These are phyloP conservation scores for Epizoanthus illoricatus DNA, from an alignment of 92 coral and sea anemone genomes.

Conservation along the genomic window DNA sequence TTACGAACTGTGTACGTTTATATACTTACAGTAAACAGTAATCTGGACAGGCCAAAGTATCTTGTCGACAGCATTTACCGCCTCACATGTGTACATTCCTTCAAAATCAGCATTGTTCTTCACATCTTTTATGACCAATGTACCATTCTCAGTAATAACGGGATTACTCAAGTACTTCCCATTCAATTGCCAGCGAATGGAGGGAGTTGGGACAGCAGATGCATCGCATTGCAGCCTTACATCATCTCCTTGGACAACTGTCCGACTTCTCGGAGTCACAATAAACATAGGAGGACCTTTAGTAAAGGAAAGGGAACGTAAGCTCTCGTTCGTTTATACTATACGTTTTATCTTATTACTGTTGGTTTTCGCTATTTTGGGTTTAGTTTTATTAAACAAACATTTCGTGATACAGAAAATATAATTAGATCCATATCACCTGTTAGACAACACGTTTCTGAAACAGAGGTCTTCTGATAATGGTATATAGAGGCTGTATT, in stretches of 20 bases:
- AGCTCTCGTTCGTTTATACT: too few relatives aligned
- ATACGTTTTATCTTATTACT: too few relatives aligned
- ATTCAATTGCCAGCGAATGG: constrained; percentile 15
- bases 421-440: too few relatives aligned
- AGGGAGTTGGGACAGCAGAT: constrained; percentile 17
- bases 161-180: background rate
- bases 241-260: constrained; percentile 13
- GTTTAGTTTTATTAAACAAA: too few relatives aligned
- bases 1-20: too few relatives aligned
- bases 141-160: constrained; percentile 12
- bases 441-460: too few relatives aligned
- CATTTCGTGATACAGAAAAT: too few relatives aligned
- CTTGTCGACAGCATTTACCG: background rate
- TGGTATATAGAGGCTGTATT: too few relatives aligned
- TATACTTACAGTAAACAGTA: background rate
- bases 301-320: background rate
- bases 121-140: background rate
- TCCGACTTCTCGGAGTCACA: background rate
- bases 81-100: constrained; percentile 37
- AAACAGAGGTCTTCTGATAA: too few relatives aligned
- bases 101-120: background rate
- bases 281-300: constrained; percentile 4
- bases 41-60: background rate
- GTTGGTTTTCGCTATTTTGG: too few relatives aligned
- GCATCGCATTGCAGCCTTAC: background rate